Conservation (phyloP, 2,888 invertebrate genomes). For the Alviniconcha strummeri region DNA sequence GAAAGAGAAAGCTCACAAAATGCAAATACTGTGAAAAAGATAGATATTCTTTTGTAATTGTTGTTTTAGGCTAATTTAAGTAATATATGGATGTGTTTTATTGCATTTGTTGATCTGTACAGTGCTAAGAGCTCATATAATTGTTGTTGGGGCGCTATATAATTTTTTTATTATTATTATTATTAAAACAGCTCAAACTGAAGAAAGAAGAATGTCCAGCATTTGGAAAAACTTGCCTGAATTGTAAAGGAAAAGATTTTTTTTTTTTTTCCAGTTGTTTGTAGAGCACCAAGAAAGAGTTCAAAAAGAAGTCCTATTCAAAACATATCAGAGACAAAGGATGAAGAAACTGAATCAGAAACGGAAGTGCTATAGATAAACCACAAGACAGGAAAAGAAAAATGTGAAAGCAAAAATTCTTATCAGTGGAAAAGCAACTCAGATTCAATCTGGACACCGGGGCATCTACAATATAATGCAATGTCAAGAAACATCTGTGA, state of each 20-base stretch:
- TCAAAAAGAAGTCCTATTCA: neutral
- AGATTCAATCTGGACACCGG: neutral
- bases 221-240: constrained; percentile 11
- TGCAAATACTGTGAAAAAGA: neutral
- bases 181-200: neutral
- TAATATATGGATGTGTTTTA: too few species aligned
- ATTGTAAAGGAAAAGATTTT: neutral
- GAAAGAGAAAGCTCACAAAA: neutral
- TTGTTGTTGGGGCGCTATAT: too few species aligned
- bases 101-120: too few species aligned
- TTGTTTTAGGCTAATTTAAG: too few species aligned
- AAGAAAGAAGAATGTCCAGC: constrained; percentile 7
- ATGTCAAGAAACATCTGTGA: neutral
- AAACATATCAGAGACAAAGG: neutral
- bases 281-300: neutral
- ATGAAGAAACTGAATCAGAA: neutral
- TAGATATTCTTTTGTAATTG: too few species aligned
- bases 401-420: neutral
- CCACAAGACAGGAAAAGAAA: neutral
- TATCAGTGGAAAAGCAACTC: neutral
- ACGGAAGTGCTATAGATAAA: neutral
- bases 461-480: neutral
- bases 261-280: neutral
- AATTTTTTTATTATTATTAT: too few species aligned
- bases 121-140: too few species aligned